Evolutionary conservation across 2,113 vertebrate species (phyloP).

Genomic region (Xenus cinereus): DNA sequence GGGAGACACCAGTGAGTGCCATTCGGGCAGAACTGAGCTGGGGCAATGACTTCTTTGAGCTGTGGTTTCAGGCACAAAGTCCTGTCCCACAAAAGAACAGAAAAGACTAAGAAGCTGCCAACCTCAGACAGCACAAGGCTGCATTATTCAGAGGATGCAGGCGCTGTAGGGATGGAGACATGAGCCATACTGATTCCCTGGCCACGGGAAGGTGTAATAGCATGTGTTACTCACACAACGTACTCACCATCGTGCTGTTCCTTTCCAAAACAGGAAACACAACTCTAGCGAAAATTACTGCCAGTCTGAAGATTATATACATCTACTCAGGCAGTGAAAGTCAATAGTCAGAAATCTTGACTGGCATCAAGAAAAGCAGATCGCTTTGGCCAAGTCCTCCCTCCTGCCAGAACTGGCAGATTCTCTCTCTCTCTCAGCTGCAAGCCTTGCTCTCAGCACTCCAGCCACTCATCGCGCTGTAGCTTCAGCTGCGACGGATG

Average conservation of each 20-base stretch:
- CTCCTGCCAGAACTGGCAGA: not conserved
- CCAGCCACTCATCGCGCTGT: accelerated
- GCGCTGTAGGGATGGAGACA: not conserved
- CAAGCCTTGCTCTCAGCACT: not conserved
- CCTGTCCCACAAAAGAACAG: not conserved
- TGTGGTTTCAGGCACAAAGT: not conserved
- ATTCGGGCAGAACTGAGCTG: not conserved
- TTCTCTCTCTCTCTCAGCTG: not conserved
- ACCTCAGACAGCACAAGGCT: not conserved
- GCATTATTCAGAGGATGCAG: no score
- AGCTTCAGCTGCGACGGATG: not conserved
- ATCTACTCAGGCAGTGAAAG: not conserved
- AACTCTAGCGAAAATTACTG: not conserved
- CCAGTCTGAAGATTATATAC: not conserved
- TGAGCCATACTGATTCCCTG: not conserved
- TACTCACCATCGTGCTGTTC: accelerated
- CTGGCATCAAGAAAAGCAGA: not conserved
- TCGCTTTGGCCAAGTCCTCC: not conserved
- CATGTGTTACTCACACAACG: not conserved
- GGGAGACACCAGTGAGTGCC: not conserved
- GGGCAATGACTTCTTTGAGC: not conserved
- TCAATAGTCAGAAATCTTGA: not conserved
- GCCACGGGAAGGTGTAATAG: not conserved
- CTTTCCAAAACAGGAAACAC: not conserved
- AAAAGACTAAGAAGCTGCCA: not conserved